Evolutionary conservation across 2,888 invertebrate genomes (phyloP), one percentile per base, ranked within the genome.

Genomic region (Biston betularia): DNA sequence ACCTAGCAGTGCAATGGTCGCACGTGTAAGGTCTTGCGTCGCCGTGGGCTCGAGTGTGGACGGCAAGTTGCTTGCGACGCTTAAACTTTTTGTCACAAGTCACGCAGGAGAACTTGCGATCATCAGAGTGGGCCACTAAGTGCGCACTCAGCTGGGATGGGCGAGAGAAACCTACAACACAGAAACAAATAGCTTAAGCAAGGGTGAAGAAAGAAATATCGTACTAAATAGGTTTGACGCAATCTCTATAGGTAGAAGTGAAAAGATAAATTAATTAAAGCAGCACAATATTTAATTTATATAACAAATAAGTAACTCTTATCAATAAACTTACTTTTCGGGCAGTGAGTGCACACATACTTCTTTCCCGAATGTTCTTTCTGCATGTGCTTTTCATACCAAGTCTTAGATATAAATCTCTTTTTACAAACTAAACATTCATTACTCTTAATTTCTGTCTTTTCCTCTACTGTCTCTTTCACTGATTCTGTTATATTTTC

Each of bases 1-100:
- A 92, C 93, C 88, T 86, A 83, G 85, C 89, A 11, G 77, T 75
- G 68, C 93, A 94, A 58, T 84, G 83, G 59, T 90, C 89, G 61
- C 94, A 94, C 11, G 82, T 84, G 60, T 79, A 90, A 0, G 92
- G 92, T 15, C 89, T 79, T 0, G 79, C 80, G 4, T 87, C 86
- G 0, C 75, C 81, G 65, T 93, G 93, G 2, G 84, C 81, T 0
- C 81, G 79, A n/a, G 75, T 69, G 66, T 94, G 94, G 8, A 76
- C 80, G 0, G 81, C 74, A 0, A 94, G 82, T 71, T 93, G 91
- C 57, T 88, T 88, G 15, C 86, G 83, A 0, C 85, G 78, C 75
- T 90, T 90, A 76, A 87, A 93, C 6, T 85, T 75, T 72, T 90
- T 90, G 8, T 87, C 86, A 65, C 94, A 94, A 5, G 78, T 72